Base-by-base conservation (phyloP, 92 coral and sea anemone species). In the Micromussa lordhowensis region DNA sequence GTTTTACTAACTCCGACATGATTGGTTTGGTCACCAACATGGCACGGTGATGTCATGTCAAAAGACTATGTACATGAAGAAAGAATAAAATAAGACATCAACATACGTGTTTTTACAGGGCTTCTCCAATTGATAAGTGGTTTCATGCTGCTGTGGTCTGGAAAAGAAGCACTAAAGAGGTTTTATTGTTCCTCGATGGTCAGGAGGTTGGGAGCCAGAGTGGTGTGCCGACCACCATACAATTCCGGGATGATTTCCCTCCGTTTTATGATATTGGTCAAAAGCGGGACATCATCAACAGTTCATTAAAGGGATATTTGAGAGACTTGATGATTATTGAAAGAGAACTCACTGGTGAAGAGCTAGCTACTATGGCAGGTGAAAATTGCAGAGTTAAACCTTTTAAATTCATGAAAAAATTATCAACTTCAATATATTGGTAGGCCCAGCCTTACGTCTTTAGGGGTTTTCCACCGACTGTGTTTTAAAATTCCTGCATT, bases 321-420 rank as follows among this genome's bases (percentile, higher is more conserved):
- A 70, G 80, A 84, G 49, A 84, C 30, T 21, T 84, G 26, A 84
- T 68, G 49, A 53, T 84, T 53, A 14, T 84, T 51, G 51, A 49
- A 18, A 16, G 18, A n/a, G 68, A 68, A 0, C 36, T 84, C 12
- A 84, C 29, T 49, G 49, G 26, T 11, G 68, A 51, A 34, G 80
- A 84, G n/a, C 22, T 82, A 3, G 11, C 0, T 1, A 40, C 16
- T 3, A 57, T 68, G 21, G 15, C 87, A 72, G 87, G 87, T 68
- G 26, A 29, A n/a, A n/a, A n/a, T n/a, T n/a, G n/a, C n/a, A n/a
- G n/a, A n/a, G n/a, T n/a, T n/a, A n/a, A n/a, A n/a, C n/a, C n/a
- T n/a, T n/a, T n/a, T n/a, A n/a, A n/a, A n/a, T n/a, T n/a, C n/a
- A n/a, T n/a, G n/a, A n/a, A n/a, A n/a, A n/a, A n/a, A n/a, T n/a